Evolutionary conservation across 2,797 vertebrate genomes (phyloP), one percentile per base, ranked within the genome.

Genomic region (Halcyon leucocephala): DNA sequence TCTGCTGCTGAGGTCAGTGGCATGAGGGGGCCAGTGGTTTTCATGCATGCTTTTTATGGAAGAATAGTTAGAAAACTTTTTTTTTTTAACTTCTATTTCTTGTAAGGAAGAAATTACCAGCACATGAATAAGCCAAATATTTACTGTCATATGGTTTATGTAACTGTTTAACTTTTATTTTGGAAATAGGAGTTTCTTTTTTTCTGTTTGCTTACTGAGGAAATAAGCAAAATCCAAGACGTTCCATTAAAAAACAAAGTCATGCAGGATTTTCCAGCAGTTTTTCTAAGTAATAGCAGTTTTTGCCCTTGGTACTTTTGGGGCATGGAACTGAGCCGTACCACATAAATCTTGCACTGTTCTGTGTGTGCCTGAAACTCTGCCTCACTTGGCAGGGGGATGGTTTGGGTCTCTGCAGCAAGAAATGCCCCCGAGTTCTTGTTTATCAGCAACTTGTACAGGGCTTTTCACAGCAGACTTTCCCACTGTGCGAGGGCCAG

Each of bases 71-170:
- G 35, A 33, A 85, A 84, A n/a, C 29, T 29, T 39, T 31, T 66
- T 2, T 65, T 71, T 54, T 31, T 48, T 29, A 8, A 17, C n/a
- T 33, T 16, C 3, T 39, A 55, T 58, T 78, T 42, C 25, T 42
- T 61, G 5, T 67, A 62, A 87, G 79, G 49, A 86, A 91, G 85
- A 91, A 93, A 91, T 94, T 93, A 51, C 85, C 87, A 94, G n/a
- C 65, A 78, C 26, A 51, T 80, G 79, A 88, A 37, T 71, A 91
- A 91, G 57, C 72, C 72, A 74, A 44, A 83, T 39, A 42, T 74
- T 69, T 94, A 78, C 61, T 90, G 76, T 95, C 76, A 42, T 91
- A 90, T 81, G 93, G 79, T 86, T 97, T 95, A 83, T 86, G 82
- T 88, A 91, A 93, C 65, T 85, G 31, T 49, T 84, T 51, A 79